Evolutionary conservation across 1,140 invertebrate genomes (phyloP).

Genomic region (Physella acuta): DNA sequence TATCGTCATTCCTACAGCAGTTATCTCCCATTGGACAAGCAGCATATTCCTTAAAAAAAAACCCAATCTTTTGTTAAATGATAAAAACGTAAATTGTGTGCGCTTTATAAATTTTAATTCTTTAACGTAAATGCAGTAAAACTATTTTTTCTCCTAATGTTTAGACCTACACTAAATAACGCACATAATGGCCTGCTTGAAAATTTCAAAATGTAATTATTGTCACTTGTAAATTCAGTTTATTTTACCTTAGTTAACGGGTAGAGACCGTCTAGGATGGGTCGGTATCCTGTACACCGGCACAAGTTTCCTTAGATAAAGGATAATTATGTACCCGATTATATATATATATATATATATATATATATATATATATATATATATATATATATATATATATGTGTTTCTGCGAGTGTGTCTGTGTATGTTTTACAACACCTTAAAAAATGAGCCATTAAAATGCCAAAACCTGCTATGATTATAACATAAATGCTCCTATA

Average conservation of each 20-base stretch:
- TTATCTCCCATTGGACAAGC: constrained; percentile 37
- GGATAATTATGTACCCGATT: not conserved
- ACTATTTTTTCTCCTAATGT: not conserved
- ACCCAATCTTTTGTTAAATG: not conserved
- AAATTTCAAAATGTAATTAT: not conserved
- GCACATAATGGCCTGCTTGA: not conserved
- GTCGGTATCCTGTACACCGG: constrained; percentile 59
- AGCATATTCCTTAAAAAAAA: too few relatives aligned
- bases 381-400: not conserved
- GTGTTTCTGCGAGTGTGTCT: constrained; percentile 1
- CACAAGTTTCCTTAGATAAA: constrained; percentile 51
- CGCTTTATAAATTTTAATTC: not conserved
- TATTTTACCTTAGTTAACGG: constrained; percentile 48
- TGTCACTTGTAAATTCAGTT: not conserved
- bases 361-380: not conserved
- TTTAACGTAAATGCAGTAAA: not conserved
- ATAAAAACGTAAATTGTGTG: not conserved
- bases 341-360: not conserved
- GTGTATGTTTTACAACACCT: not conserved
- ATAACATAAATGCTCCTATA: not conserved
- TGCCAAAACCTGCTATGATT: not conserved
- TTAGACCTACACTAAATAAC: not conserved
- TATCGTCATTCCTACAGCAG: constrained; percentile 39
- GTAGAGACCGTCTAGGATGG: constrained; percentile 56
- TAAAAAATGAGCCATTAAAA: not conserved